Conservation (phyloP, 2,888 invertebrate species). For the Cephus rjabovi region DNA sequence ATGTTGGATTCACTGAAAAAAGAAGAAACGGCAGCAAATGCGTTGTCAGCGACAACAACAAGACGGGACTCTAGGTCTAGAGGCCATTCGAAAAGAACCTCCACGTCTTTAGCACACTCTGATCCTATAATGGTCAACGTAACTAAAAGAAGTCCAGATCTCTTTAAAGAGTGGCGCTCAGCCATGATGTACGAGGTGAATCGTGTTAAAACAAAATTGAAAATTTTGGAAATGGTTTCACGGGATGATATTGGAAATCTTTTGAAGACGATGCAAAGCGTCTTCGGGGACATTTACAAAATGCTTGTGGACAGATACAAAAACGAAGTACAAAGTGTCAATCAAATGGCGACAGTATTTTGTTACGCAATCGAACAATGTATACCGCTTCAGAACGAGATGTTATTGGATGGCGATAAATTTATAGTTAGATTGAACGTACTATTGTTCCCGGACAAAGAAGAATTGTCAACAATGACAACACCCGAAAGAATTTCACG, state of each 20-base stretch:
- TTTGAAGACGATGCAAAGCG: constrained; percentile 64
- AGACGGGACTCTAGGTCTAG: not conserved
- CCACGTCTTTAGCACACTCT: not conserved
- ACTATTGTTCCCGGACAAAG: constrained; percentile 50
- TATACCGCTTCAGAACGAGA: constrained; percentile 66
- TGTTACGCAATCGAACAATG: constrained; percentile 67
- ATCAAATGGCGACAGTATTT: constrained; percentile 47
- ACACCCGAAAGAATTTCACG: constrained; percentile 28
- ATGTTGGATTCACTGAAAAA: constrained; percentile 17
- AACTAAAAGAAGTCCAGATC: constrained; percentile 13
- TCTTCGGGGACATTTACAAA: constrained; percentile 66
- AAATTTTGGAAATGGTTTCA: constrained; percentile 63
- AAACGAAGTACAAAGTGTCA: constrained; percentile 62
- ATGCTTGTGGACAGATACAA: constrained; percentile 67
- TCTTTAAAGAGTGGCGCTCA: constrained; percentile 72
- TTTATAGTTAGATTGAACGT: constrained; percentile 69
- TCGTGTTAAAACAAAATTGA: constrained; percentile 67
- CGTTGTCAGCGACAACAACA: not conserved
- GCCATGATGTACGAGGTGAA: constrained; percentile 71
- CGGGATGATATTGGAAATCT: constrained; percentile 66
- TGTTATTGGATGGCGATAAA: constrained; percentile 68
- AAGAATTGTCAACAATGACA: constrained; percentile 20
- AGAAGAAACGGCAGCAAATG: constrained; percentile 19
- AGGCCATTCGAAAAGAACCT: not conserved
- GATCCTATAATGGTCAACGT: not conserved